A percentile compares a stretch with the other conserved stretches of the same genome.
Evolutionary conservation across 2,113 vertebrate species (phyloP).

Genomic region (Falco punctatus): DNA sequence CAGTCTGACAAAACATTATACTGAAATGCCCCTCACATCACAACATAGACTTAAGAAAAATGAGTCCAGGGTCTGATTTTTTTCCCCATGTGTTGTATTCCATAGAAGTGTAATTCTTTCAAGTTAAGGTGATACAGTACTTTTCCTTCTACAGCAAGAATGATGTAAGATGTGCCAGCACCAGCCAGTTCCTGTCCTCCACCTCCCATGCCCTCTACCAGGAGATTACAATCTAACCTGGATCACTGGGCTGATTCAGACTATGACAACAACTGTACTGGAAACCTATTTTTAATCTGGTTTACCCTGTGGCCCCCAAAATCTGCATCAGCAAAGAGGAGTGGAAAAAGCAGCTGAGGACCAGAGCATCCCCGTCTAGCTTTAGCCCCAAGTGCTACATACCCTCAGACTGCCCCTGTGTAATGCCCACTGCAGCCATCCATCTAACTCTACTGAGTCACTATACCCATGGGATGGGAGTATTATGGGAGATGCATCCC

Average conservation of each 20-base stretch:
- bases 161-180: accelerated
- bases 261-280: neutral
- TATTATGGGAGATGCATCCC: neutral
- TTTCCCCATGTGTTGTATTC: neutral
- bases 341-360: neutral
- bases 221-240: accelerated
- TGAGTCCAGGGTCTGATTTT: neutral
- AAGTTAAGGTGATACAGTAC: neutral
- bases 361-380: neutral
- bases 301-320: neutral
- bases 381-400: neutral
- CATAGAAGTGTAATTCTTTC: neutral
- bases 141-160: neutral
- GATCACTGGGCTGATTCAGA: neutral
- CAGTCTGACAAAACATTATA: neutral
- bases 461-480: neutral
- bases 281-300: neutral
- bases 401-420: neutral
- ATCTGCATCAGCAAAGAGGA: neutral
- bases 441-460: neutral
- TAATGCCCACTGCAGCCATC: neutral
- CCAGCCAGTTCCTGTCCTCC: neutral
- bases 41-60: neutral
- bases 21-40: neutral
- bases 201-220: accelerated